Evolutionary conservation across 2,113 vertebrate species (phyloP).

Genomic region (Rhagologus leucostigma): DNA sequence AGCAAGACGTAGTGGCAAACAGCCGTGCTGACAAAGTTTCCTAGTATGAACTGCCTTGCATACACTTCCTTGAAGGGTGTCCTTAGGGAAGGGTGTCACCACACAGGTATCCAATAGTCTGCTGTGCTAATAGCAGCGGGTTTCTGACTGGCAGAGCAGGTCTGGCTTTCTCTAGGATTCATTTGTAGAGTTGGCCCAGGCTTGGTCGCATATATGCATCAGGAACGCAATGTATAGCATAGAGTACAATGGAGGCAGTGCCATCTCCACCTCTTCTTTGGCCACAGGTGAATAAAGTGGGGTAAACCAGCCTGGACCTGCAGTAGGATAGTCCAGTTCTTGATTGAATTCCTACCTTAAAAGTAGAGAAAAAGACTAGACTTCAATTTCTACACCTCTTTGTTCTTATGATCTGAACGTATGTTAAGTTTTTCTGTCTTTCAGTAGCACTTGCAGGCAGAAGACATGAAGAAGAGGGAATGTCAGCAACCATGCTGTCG

Average conservation of each 20-base stretch:
- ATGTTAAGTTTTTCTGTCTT: not conserved
- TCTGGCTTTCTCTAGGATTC: not conserved
- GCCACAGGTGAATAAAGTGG: not conserved
- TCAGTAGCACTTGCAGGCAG: not conserved
- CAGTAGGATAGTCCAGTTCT: not conserved
- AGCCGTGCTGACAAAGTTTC: not conserved
- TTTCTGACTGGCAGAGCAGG: not conserved
- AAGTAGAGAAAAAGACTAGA: not conserved
- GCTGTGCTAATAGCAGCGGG: not conserved
- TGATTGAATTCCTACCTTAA: not conserved
- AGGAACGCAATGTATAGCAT: not conserved
- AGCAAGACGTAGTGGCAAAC: not conserved
- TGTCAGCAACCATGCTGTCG: not conserved
- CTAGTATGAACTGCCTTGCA: not conserved
- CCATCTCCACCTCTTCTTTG: not conserved
- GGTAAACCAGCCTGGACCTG: not conserved
- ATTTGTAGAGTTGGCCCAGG: not conserved
- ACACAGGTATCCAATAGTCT: not conserved
- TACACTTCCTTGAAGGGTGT: not conserved
- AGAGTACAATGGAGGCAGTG: not conserved
- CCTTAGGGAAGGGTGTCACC: not conserved
- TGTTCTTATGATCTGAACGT: not conserved
- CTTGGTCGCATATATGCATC: not conserved
- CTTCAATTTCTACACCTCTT: not conserved
- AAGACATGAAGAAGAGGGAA: not conserved